Conservation (phyloP, 2,888 invertebrate species). For the Nephrotoma flavescens region DNA sequence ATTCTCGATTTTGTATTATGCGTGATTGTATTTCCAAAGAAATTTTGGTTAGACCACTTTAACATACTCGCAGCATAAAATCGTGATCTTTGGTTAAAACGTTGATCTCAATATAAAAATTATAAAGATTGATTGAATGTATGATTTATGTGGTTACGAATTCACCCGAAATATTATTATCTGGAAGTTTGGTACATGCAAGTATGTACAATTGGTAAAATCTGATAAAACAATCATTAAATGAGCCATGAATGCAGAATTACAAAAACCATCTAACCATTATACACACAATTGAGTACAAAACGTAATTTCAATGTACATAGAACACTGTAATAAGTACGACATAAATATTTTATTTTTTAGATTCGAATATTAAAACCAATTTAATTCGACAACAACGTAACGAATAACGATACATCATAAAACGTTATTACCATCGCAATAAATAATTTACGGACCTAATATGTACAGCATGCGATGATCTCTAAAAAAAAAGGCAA, state of each 20-base stretch:
- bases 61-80: background rate
- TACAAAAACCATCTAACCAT: background rate
- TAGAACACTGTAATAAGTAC: background rate
- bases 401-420: background rate
- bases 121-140: background rate
- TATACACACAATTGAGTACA: background rate
- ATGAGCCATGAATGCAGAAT: background rate
- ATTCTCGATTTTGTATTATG: background rate
- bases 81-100: background rate
- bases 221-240: background rate
- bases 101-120: background rate
- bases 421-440: background rate
- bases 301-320: background rate
- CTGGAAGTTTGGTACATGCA: background rate
- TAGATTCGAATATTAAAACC: background rate
- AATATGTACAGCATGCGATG: background rate
- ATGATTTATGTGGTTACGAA: background rate
- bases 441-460: background rate
- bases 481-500: background rate
- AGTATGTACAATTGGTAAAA: background rate
- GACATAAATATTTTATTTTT: background rate
- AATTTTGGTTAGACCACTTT: background rate
- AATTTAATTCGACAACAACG: background rate
- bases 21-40: background rate
- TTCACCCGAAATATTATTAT: background rate